These are phyloP conservation scores for Hestina assimilis DNA, from an alignment of 1,140 invertebrate species.

Conservation along the genomic window DNA sequence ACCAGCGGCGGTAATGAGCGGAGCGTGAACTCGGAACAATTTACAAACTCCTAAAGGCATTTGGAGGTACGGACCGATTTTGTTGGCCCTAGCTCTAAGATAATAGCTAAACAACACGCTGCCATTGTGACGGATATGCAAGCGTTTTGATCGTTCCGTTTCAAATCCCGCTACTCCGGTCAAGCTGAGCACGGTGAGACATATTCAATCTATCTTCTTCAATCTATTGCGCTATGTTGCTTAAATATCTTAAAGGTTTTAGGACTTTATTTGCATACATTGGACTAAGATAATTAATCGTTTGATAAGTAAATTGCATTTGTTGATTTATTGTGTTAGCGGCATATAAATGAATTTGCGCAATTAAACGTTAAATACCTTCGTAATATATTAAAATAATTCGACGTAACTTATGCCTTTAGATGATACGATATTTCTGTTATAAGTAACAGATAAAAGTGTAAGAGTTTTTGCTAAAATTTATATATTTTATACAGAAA, in stretches of 20 bases:
- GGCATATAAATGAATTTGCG: not conserved
- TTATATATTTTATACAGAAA: not conserved
- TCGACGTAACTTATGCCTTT: too few relatives aligned
- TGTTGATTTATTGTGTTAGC: not conserved
- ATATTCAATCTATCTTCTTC: not conserved
- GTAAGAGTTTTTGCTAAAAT: not conserved
- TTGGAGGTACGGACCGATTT: constrained; percentile 47
- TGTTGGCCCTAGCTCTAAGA: constrained; percentile 32
- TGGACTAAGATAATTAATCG: too few relatives aligned
- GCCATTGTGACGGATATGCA: constrained; percentile 44
- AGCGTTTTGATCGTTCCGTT: constrained; percentile 30
- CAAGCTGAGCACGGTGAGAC: not conserved
- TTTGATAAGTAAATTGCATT: too few relatives aligned
- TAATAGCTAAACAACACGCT: constrained; percentile 49
- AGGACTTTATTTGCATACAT: not conserved
- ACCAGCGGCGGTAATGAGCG: constrained; percentile 61
- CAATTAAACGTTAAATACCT: too few relatives aligned
- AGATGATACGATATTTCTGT: too few relatives aligned
- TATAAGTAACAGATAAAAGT: too few relatives aligned
- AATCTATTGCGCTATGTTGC: not conserved
- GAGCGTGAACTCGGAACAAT: constrained; percentile 68
- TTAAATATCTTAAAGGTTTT: too few relatives aligned
- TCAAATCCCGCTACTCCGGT: constrained; percentile 8
- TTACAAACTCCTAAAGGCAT: constrained; percentile 70
- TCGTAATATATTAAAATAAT: too few relatives aligned